phyloP scores from a whole-genome alignment of 2,888 invertebrate genomes.

The Euspilapteryx auroguttella region DNA sequence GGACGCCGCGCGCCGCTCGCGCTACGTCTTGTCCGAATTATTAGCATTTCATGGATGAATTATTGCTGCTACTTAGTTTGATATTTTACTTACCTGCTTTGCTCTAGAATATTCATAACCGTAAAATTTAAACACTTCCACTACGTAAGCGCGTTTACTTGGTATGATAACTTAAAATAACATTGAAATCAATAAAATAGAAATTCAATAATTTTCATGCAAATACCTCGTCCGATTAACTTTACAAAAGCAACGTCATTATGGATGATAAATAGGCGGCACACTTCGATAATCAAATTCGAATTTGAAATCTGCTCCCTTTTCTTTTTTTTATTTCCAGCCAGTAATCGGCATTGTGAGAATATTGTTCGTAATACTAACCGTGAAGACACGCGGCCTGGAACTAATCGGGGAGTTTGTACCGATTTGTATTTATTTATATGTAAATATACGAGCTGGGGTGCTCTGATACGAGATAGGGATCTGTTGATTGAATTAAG shows the following conservation, averaged over 20 bases:
- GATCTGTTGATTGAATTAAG: conserved; percentile 51
- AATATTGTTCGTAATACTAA: conserved; percentile 57
- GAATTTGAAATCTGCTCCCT: conserved; percentile 59
- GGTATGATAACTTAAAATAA: no score
- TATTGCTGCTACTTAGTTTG: no score
- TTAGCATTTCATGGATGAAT: no score
- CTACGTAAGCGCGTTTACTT: no score
- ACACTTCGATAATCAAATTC: conserved; percentile 62
- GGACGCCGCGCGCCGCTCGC: no score
- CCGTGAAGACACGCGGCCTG: conserved; percentile 65
- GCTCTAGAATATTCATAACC: no score
- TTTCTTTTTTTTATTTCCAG: conserved; percentile 22
- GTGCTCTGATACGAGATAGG: conserved; percentile 46
- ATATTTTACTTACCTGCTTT: no score
- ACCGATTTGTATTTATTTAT: conserved; percentile 50
- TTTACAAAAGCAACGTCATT: no score
- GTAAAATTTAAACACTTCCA: no score
- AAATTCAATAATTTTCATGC: conserved; percentile 46
- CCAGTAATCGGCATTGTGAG: conserved; percentile 41
- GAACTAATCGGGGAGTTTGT: conserved; percentile 46
- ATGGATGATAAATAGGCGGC: conserved; percentile 58
- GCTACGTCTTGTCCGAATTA: no score
- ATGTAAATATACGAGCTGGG: conserved; percentile 45
- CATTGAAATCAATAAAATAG: conserved; percentile 42
- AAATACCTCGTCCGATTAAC: no score